A percentile compares a stretch with the other conserved stretches of the same genome.
Conservation (phyloP, 2,888 invertebrate species). For the Augiades crinisus region DNA sequence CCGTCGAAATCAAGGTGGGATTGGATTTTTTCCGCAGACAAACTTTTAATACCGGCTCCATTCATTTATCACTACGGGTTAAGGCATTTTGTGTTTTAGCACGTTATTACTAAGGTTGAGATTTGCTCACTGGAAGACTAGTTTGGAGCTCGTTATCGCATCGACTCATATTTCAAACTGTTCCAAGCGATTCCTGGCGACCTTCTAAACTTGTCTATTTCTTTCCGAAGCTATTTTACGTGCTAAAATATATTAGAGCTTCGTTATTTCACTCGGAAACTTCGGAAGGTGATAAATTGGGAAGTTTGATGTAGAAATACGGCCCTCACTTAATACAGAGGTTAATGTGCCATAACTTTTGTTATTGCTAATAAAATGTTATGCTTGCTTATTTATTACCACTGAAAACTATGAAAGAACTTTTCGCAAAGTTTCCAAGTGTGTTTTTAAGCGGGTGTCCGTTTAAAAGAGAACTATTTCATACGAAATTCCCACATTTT, state of each 20-base stretch:
- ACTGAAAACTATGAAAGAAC: no score
- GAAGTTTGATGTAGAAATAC: slow-evolving; percentile 14
- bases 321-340: slow-evolving; percentile 9
- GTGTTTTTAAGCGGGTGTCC: slow-evolving; percentile 13
- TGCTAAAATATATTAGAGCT: slow-evolving; percentile 18
- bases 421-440: slow-evolving; percentile 12
- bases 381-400: no score
- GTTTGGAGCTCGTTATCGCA: slow-evolving; percentile 5
- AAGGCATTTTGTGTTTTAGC: not conserved
- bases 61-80: slow-evolving; percentile 10
- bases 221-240: slow-evolving; percentile 24
- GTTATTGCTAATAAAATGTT: slow-evolving; percentile 21
- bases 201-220: slow-evolving; percentile 31
- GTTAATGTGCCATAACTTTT: slow-evolving; percentile 13
- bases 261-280: slow-evolving; percentile 7
- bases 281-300: slow-evolving; percentile 16
- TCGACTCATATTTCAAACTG: slow-evolving; percentile 32
- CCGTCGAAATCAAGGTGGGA: slow-evolving; percentile 12
- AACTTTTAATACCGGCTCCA: slow-evolving; percentile 14
- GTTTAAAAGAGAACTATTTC: slow-evolving; percentile 1
- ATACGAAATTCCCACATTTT: slow-evolving; percentile 19
- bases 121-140: not conserved
- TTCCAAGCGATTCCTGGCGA: slow-evolving; percentile 27
- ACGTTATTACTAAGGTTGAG: not conserved
- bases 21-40: slow-evolving; percentile 13